These are phyloP conservation scores for Porphyrio hochstetteri DNA, from an alignment of 2,113 vertebrate genomes.

Conservation along the genomic window DNA sequence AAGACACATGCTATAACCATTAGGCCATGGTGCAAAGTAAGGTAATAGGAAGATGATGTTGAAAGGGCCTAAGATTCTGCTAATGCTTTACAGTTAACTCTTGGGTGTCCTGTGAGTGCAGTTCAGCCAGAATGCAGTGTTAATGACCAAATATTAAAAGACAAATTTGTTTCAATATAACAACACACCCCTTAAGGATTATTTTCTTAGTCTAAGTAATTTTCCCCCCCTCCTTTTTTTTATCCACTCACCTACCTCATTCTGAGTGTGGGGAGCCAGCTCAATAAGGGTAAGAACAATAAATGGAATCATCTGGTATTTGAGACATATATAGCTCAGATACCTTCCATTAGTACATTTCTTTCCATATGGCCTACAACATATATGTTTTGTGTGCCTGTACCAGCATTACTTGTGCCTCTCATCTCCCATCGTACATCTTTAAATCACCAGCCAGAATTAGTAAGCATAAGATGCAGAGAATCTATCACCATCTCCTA, in stretches of 20 bases:
- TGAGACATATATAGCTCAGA: constrained; percentile 41
- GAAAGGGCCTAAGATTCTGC: neutral
- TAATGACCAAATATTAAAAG: neutral
- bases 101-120: neutral
- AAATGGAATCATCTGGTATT: neutral
- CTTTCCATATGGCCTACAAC: constrained; percentile 37
- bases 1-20: neutral
- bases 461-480: neutral
- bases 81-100: neutral
- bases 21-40: neutral
- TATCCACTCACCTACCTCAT: constrained; percentile 22
- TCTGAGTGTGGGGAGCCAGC: neutral
- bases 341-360: constrained; percentile 19
- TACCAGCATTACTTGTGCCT: constrained; percentile 34
- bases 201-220: neutral
- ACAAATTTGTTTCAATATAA: neutral
- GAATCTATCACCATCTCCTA: constrained; percentile 16
- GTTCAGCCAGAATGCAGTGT: neutral
- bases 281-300: constrained; percentile 36
- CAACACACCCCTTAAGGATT: neutral
- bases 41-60: neutral
- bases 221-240: neutral
- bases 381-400: neutral
- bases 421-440: constrained; percentile 14
- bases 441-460: constrained; percentile 53